Conservation (phyloP, 1,140 invertebrate genomes). For the Paralvinella palmiformis region DNA sequence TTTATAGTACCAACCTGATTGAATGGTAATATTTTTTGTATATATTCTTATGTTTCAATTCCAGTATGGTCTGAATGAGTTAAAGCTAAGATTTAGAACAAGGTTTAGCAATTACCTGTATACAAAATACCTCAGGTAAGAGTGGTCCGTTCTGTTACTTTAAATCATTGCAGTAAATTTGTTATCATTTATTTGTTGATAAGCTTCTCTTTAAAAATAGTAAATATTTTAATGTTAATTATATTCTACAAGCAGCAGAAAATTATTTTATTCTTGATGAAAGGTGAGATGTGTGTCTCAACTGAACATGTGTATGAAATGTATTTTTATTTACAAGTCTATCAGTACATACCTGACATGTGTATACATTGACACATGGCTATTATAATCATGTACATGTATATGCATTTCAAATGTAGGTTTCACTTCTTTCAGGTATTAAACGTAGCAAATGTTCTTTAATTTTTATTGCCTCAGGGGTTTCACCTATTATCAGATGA, state of each 20-base stretch:
- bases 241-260: slow-evolving; percentile 1
- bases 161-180: too few relatives aligned
- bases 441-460: neutral
- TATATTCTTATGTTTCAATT: slow-evolving; percentile 24
- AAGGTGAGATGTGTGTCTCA: neutral
- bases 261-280: neutral
- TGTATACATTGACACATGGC: neutral
- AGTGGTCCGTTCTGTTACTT: too few relatives aligned
- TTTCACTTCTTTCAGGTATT: neutral
- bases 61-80: slow-evolving; percentile 82
- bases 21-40: slow-evolving; percentile 18
- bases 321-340: neutral
- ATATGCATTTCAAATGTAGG: neutral
- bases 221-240: slow-evolving; percentile 4
- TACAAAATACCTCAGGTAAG: slow-evolving; percentile 87
- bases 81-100: slow-evolving; percentile 83
- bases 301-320: neutral
- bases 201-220: too few relatives aligned
- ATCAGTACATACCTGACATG: neutral
- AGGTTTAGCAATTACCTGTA: slow-evolving; percentile 82
- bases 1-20: too few relatives aligned
- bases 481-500: slow-evolving; percentile 96
- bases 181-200: too few relatives aligned
- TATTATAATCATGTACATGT: neutral
- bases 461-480: slow-evolving; percentile 58